Conservation (phyloP, 2,797 vertebrate genomes). For the Danio albolineatus region DNA sequence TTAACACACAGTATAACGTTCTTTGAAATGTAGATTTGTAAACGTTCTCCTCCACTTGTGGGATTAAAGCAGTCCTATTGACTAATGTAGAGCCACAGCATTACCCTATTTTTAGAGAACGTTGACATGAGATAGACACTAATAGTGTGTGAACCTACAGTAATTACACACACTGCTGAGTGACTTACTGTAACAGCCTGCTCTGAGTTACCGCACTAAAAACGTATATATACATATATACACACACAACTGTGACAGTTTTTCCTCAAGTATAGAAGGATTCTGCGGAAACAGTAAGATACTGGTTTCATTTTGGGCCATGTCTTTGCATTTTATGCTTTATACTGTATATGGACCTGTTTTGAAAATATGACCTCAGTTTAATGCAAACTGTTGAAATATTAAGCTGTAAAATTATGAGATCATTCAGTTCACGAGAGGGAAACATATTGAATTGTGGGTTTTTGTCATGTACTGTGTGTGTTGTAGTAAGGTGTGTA, state of each 20-base stretch:
- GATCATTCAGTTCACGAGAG: neutral
- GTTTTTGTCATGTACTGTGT: neutral
- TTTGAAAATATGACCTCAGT: neutral
- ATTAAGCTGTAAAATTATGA: neutral
- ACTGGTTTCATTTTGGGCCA: neutral
- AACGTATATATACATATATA: neutral
- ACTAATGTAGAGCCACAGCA: constrained; percentile 10
- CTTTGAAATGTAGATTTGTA: constrained; percentile 2
- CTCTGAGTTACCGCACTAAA: constrained; percentile 47
- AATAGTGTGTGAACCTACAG: constrained; percentile 42
- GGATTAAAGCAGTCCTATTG: neutral
- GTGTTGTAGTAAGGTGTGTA: neutral
- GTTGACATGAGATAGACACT: constrained; percentile 42
- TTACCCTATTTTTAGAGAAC: constrained; percentile 31
- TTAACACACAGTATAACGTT: neutral
- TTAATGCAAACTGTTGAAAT: neutral
- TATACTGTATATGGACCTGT: neutral
- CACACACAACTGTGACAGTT: constrained; percentile 40
- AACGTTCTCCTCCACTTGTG: neutral
- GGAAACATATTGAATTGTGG: neutral
- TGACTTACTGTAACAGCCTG: constrained; percentile 49
- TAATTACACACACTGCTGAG: constrained; percentile 52
- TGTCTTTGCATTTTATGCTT: constrained; percentile 7
- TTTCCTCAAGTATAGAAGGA: constrained; percentile 16
- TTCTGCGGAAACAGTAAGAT: constrained; percentile 21